Evolutionary conservation across 1,140 invertebrate genomes (phyloP).

Genomic region (Achatina immaculata): DNA sequence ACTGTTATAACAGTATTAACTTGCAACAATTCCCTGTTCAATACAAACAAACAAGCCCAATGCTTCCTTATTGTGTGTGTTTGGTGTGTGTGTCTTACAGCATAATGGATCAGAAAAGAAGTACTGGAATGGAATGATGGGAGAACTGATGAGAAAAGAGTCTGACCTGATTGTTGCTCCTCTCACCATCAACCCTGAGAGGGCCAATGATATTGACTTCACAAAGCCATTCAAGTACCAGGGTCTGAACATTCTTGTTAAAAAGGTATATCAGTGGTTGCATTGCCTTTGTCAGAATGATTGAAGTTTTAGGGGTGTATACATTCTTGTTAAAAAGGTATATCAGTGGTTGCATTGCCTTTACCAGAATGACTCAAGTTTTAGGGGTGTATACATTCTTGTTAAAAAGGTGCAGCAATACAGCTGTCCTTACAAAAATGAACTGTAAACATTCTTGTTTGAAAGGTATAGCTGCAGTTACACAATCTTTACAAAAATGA

Average conservation of each 20-base stretch:
- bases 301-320: too few species aligned
- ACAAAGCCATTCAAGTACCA: conserved; percentile 99
- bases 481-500: too few species aligned
- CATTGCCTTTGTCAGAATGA: too few species aligned
- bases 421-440: too few species aligned
- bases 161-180: conserved; percentile 99
- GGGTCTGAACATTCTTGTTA: conserved; percentile 95
- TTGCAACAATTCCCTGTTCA: too few species aligned
- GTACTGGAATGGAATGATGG: conserved; percentile 95
- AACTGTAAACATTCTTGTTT: conserved; percentile 94
- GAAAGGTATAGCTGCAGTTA: too few species aligned
- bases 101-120: conserved; percentile 57
- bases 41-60: too few species aligned
- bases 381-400: conserved; percentile 92
- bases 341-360: too few species aligned
- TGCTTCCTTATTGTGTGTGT: too few species aligned
- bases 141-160: conserved; percentile 90
- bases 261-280: conserved; percentile 84
- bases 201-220: conserved; percentile 97
- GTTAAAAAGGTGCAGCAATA: conserved; percentile 93
- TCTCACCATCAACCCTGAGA: conserved; percentile 96
- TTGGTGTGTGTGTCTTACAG: too few species aligned
- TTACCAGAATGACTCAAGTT: too few species aligned
- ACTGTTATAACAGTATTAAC: too few species aligned
- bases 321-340: conserved; percentile 97